Evolutionary conservation across 1,140 invertebrate genomes (phyloP).

Genomic region (Adelges cooleyi): DNA sequence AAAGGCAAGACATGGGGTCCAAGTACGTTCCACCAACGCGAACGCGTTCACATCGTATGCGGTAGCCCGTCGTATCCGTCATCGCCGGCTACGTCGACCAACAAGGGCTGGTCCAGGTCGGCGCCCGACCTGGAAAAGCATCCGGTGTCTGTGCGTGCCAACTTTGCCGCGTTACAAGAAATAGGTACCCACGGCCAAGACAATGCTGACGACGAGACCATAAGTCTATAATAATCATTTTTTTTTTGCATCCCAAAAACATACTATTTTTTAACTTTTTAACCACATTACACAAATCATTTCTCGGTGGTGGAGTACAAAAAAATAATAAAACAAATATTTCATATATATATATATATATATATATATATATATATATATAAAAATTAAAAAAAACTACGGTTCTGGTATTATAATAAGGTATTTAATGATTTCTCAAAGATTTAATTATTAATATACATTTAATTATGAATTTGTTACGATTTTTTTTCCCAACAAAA

Average conservation of each 20-base stretch:
- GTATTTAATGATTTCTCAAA: too few relatives aligned
- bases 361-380: too few relatives aligned
- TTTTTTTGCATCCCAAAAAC: slow-evolving; percentile 16
- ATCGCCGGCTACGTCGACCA: slow-evolving; percentile 33
- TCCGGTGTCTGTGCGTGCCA: slow-evolving; percentile 34
- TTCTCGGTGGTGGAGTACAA: slow-evolving; percentile 13
- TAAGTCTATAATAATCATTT: slow-evolving; percentile 19
- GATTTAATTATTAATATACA: too few relatives aligned
- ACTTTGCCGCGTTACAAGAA: slow-evolving; percentile 40
- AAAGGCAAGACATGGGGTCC: slow-evolving; percentile 98
- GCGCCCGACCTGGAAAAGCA: slow-evolving; percentile 73
- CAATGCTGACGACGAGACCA: slow-evolving; percentile 11
- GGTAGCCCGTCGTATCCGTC: slow-evolving; percentile 39
- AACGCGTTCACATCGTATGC: slow-evolving; percentile 54
- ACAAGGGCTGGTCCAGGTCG: slow-evolving; percentile 50
- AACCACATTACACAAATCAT: slow-evolving; percentile 17
- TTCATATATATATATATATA: neutral
- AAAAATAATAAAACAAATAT: neutral
- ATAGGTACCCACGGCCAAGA: slow-evolving; percentile 38
- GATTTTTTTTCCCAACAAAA: slow-evolving; percentile 5
- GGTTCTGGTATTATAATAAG: slow-evolving; percentile 13
- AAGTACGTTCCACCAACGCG: slow-evolving; percentile 79
- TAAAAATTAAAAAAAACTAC: slow-evolving; percentile 1
- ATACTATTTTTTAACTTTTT: slow-evolving; percentile 10
- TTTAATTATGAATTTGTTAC: slow-evolving; percentile 26